Evolutionary conservation across 2,113 vertebrate species (phyloP), one percentile per base, ranked within the genome.

Genomic region (Bos javanicus): DNA sequence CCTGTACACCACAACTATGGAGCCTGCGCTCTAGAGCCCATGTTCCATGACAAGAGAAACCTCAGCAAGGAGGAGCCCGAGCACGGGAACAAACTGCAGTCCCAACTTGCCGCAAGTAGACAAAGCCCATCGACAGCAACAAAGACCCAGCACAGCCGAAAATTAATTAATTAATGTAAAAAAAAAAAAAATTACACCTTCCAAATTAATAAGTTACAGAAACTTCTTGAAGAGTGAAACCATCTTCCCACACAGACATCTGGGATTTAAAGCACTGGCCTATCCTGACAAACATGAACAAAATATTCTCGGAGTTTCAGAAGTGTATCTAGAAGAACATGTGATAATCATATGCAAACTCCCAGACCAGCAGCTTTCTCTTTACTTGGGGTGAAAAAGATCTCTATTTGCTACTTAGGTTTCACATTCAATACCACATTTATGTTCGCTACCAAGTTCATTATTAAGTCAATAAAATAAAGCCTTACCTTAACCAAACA

Each of bases 401-500:
- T 36, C 74, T 54, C 62, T 7, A 33, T 16, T 33, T 30, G 10
- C 1, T 80, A n/a, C 36, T 57, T 33, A 7, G 6, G 83, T 46
- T 88, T 80, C 30, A 36, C 64, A 33, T 0, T 28, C 39, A 36
- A 59, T 11, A 60, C 25, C 57, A 39, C 2, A 64, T 36, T 85
- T 11, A n/a, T 10, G 52, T 85, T 33, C 25, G 2, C 14, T 36
- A 30, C 2, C 28, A 59, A 30, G 26, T 16, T 67, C 30, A 30
- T 26, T 33, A 9, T 2, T 13, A 67, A n/a, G 30, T 52, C 52
- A 16, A 6, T 5, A 60, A 86, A 17, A 43, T 1, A 3, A 17
- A 52, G 1, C 21, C 99, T 99, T 98, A 99, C 99, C 99, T 99
- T 99, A 74, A 99, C 98, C 96, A 99, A 98, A 64, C 97, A 98